Evolutionary conservation across 2,888 invertebrate genomes (phyloP).

Genomic region (Pegoplata infirma): DNA sequence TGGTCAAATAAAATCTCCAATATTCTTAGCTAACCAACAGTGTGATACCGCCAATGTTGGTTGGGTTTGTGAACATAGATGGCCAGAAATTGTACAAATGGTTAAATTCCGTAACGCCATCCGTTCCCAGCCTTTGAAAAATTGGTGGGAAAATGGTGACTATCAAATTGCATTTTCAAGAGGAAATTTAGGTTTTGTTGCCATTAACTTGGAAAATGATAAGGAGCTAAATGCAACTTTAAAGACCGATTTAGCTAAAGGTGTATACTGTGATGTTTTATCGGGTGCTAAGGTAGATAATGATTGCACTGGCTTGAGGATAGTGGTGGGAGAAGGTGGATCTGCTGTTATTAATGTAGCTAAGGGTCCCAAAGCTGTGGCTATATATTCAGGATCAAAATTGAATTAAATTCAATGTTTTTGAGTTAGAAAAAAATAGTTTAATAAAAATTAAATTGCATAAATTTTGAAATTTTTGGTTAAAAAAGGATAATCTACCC

Average conservation of each 20-base stretch:
- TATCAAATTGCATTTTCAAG: slow-evolving; percentile 91
- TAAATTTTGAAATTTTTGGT: too few species aligned
- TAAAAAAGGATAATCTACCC: too few species aligned
- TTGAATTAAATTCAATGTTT: not conserved
- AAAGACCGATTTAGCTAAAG: slow-evolving; percentile 84
- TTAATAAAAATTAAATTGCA: not conserved
- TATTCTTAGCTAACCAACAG: slow-evolving; percentile 81
- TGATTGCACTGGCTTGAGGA: slow-evolving; percentile 53
- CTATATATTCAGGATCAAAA: slow-evolving; percentile 80
- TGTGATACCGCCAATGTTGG: slow-evolving; percentile 81
- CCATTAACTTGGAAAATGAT: slow-evolving; percentile 82
- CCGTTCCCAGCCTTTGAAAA: slow-evolving; percentile 78
- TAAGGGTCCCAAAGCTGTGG: slow-evolving; percentile 82
- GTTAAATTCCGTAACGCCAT: slow-evolving; percentile 85
- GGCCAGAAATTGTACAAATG: slow-evolving; percentile 88
- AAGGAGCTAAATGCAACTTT: slow-evolving; percentile 79
- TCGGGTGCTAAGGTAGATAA: slow-evolving; percentile 80
- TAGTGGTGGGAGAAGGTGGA: slow-evolving; percentile 62
- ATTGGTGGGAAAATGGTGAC: slow-evolving; percentile 88
- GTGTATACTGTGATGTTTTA: slow-evolving; percentile 91
- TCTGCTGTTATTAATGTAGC: slow-evolving; percentile 55
- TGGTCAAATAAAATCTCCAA: slow-evolving; percentile 82
- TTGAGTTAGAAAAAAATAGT: not conserved
- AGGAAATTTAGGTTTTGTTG: slow-evolving; percentile 85
- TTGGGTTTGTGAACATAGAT: slow-evolving; percentile 90